These are phyloP conservation scores for Rutpela maculata DNA, from an alignment of 2,888 invertebrate genomes.

Conservation along the genomic window DNA sequence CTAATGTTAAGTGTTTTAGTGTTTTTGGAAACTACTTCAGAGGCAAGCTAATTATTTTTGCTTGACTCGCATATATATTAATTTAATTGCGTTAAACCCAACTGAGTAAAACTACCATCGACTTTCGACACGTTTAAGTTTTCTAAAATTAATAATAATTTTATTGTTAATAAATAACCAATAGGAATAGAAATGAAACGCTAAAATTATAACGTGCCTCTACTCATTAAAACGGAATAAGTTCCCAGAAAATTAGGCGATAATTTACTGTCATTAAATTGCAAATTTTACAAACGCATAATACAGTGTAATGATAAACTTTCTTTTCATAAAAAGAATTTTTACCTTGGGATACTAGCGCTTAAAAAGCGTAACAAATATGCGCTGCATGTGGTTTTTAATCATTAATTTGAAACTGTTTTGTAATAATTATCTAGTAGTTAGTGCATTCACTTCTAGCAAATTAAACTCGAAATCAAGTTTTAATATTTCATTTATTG, in stretches of 20 bases:
- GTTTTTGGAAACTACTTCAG: too few species aligned
- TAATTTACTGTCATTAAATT: constrained; percentile 24
- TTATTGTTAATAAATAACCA: neutral
- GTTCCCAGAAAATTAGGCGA: constrained; percentile 9
- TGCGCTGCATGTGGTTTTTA: constrained; percentile 17
- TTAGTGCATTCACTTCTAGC: constrained; percentile 14
- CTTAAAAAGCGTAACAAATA: constrained; percentile 32
- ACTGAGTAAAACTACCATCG: too few species aligned
- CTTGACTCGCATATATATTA: too few species aligned
- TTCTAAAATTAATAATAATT: constrained; percentile 9
- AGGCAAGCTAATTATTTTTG: too few species aligned
- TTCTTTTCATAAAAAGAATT: constrained; percentile 29
- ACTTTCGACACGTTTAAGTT: neutral
- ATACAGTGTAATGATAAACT: constrained; percentile 23
- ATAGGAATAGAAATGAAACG: constrained; percentile 5
- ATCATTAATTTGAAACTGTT: constrained; percentile 27
- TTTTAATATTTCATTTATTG: neutral
- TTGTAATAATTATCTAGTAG: constrained; percentile 24
- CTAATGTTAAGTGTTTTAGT: too few species aligned
- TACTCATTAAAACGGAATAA: neutral
- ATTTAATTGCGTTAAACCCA: too few species aligned
- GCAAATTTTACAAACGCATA: neutral
- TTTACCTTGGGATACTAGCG: constrained; percentile 17
- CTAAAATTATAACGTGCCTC: neutral
- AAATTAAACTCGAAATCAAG: neutral